Evolutionary conservation across 2,113 vertebrate species (phyloP), one percentile per base, ranked within the genome.

Genomic region (Okapia johnstoni): DNA sequence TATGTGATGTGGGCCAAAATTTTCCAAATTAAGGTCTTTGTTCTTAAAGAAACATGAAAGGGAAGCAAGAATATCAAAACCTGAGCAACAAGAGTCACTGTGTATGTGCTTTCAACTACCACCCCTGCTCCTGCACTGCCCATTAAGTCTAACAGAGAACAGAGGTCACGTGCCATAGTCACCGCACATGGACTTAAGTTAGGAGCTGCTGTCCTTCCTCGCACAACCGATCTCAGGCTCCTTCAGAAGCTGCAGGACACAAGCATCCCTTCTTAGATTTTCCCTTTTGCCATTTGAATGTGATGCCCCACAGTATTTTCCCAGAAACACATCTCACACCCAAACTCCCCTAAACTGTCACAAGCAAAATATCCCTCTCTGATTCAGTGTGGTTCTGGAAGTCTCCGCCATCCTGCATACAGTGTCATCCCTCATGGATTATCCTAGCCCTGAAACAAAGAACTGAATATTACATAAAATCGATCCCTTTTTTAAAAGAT

Each of bases 31-130:
- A 88, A 86, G 3, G 33, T 60, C 10, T 89, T 91, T 87, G 61
- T 36, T 92, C 81, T n/a, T 30, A 57, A 28, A 36, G 61, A 61
- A 94, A 93, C 46, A 57, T 28, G 50, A 90, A 88, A 33, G 12
- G 81, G 60, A 95, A 90, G 85, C 88, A 83, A 85, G 19, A 97
- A 26, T 3, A 52, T 30, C 19, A 89, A 70, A 70, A 43, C 28
- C 57, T 50, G 23, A 28, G 30, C 36, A 23, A 3, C 2, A 25
- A 48, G 36, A 73, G 26, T 40, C 70, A 19, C 3, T 40, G n/a
- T 1, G 7, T 26, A n/a, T 12, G 30, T 30, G 28, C 36, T 73
- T 61, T 46, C 7, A 70, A 48, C 21, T 15, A 9, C 26, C 57
- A 21, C 2, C 17, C 63, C 30, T 23, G 13, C 11, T 50, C 63